Evolutionary conservation across 1,140 invertebrate genomes (phyloP).

Genomic region (Drosophila elegans): DNA sequence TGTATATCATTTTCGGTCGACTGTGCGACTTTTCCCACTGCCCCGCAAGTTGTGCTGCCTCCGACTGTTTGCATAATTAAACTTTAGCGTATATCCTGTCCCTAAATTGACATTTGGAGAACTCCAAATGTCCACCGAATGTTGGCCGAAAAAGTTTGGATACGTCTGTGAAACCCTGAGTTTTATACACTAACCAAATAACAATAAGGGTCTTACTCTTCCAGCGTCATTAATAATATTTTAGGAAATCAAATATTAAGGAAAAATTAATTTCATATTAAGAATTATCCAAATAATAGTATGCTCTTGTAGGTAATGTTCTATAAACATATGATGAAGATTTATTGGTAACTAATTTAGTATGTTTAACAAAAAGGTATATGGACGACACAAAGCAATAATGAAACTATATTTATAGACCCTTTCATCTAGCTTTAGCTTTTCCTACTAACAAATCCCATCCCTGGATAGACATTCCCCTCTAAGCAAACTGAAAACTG

Average conservation of each 20-base stretch:
- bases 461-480: constrained; percentile 2
- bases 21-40: constrained; percentile 10
- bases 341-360: too few relatives aligned
- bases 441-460: neutral
- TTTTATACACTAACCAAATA: constrained; percentile 6
- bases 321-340: too few relatives aligned
- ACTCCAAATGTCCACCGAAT: constrained; percentile 28
- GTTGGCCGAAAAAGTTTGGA: constrained; percentile 12
- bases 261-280: too few relatives aligned
- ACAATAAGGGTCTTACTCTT: too few relatives aligned
- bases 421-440: neutral
- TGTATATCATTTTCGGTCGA: constrained; percentile 74
- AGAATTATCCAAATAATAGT: too few relatives aligned
- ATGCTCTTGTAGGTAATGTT: too few relatives aligned
- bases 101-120: constrained; percentile 71
- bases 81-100: constrained; percentile 68
- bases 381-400: too few relatives aligned
- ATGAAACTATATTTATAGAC: neutral
- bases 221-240: too few relatives aligned
- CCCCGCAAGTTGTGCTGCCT: neutral
- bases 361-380: neutral
- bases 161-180: too few relatives aligned
- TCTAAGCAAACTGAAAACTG: constrained; percentile 24
- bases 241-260: too few relatives aligned
- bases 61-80: constrained; percentile 74